Evolutionary conservation across 2,888 invertebrate genomes (phyloP).

Genomic region (Ormyrus pomaceus): DNA sequence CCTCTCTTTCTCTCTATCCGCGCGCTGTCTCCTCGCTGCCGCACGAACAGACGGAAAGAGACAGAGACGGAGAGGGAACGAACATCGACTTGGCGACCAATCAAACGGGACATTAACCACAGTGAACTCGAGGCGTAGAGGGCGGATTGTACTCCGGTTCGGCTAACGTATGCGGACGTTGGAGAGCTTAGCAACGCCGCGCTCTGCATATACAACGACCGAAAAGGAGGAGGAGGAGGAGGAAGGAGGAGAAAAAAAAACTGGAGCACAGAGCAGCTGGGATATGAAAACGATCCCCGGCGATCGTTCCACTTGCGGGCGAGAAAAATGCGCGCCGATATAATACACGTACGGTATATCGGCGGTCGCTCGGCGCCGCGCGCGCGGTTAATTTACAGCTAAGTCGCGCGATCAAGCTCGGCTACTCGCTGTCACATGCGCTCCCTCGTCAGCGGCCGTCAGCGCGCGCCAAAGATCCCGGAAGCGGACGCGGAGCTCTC

Average conservation of each 20-base stretch:
- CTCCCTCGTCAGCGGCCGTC: neutral
- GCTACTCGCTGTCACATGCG: conserved; percentile 32
- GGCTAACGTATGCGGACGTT: conserved; percentile 5
- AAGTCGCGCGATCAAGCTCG: conserved; percentile 44
- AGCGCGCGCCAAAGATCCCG: conserved; percentile 5
- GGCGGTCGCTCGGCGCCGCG: conserved; percentile 18
- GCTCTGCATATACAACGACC: neutral
- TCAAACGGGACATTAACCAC: conserved; percentile 75
- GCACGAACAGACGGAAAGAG: neutral
- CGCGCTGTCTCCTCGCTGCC: too few species aligned
- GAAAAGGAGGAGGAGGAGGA: neutral
- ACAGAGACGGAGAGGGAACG: neutral
- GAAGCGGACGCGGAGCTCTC: neutral
- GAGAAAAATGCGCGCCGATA: neutral
- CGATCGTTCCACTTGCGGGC: conserved; percentile 10
- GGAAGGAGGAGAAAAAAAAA: conserved; percentile 11
- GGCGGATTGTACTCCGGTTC: conserved; percentile 35
- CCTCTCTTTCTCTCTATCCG: too few species aligned
- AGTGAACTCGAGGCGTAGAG: conserved; percentile 51
- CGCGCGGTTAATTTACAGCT: conserved; percentile 62
- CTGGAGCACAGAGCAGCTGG: conserved; percentile 19
- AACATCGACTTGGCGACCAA: conserved; percentile 64
- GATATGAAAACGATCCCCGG: conserved; percentile 23
- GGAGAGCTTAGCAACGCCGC: neutral
- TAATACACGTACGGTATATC: conserved; percentile 15